phyloP scores from a whole-genome alignment of 2,113 vertebrate species.

The Rhadina sibilatrix region DNA sequence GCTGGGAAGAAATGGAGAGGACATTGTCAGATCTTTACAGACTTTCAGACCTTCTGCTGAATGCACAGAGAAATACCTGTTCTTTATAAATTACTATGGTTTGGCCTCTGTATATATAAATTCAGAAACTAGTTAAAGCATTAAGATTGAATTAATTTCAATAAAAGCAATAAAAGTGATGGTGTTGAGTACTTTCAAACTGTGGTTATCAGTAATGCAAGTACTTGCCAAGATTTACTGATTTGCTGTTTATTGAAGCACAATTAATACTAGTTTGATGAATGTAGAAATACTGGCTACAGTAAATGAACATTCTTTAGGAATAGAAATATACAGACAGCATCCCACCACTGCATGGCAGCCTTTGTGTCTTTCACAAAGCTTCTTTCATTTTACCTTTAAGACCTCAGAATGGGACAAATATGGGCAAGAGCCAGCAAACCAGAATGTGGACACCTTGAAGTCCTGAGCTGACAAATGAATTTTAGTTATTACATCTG shows the following conservation, averaged over 20 bases:
- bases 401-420: neutral
- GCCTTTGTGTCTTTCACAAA: neutral
- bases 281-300: neutral
- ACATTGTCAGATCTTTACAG: neutral
- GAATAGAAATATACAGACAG: neutral
- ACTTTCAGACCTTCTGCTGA: neutral
- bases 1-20: neutral
- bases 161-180: neutral
- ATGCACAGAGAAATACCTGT: neutral
- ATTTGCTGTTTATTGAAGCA: conserved; percentile 2
- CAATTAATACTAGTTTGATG: neutral
- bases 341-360: neutral
- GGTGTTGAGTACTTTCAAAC: neutral
- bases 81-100: neutral
- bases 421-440: neutral
- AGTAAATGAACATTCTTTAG: neutral
- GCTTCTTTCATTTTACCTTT: neutral
- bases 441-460: neutral
- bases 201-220: neutral
- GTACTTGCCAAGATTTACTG: neutral
- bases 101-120: neutral
- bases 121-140: neutral
- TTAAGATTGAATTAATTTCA: neutral
- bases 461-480: neutral
- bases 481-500: neutral